These are phyloP conservation scores for Megaustenia siamemsis DNA, from an alignment of 2,888 invertebrate species.

Conservation along the genomic window DNA sequence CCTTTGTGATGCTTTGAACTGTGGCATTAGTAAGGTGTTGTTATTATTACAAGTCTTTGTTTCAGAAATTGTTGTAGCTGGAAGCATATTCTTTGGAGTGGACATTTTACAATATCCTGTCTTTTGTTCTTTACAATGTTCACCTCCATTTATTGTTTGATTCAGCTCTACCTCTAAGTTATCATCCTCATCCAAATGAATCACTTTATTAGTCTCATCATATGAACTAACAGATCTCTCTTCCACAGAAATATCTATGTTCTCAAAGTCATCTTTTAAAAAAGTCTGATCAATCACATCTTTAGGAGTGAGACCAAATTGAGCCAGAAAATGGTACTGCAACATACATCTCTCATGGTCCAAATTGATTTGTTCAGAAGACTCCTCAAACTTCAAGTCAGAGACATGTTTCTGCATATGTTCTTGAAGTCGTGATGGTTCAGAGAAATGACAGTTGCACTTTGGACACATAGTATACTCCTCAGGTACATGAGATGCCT, in stretches of 20 bases:
- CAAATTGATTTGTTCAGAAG: slow-evolving; percentile 80
- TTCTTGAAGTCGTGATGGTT: slow-evolving; percentile 71
- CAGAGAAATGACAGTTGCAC: slow-evolving; percentile 85
- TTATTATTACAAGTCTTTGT: background rate
- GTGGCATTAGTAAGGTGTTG: background rate
- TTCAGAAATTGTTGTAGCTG: background rate
- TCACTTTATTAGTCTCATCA: background rate
- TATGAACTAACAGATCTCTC: background rate
- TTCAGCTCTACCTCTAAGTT: background rate
- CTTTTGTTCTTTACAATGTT: background rate
- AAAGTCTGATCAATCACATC: slow-evolving; percentile 34
- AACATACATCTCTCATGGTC: slow-evolving; percentile 60
- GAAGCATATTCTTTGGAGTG: background rate
- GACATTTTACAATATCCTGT: background rate
- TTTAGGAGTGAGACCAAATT: slow-evolving; percentile 85
- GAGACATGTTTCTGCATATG: slow-evolving; percentile 76
- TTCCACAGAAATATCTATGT: background rate
- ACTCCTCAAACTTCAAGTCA: slow-evolving; percentile 68
- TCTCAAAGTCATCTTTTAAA: slow-evolving; percentile 6
- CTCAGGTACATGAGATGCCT: slow-evolving; percentile 71
- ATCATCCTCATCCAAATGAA: background rate
- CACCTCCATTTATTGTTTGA: background rate
- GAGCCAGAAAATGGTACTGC: slow-evolving; percentile 90
- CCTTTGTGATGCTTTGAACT: background rate
- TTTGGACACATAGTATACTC: slow-evolving; percentile 73